Evolutionary conservation across 1,140 invertebrate species (phyloP).

Genomic region (Brachionus sp.): DNA sequence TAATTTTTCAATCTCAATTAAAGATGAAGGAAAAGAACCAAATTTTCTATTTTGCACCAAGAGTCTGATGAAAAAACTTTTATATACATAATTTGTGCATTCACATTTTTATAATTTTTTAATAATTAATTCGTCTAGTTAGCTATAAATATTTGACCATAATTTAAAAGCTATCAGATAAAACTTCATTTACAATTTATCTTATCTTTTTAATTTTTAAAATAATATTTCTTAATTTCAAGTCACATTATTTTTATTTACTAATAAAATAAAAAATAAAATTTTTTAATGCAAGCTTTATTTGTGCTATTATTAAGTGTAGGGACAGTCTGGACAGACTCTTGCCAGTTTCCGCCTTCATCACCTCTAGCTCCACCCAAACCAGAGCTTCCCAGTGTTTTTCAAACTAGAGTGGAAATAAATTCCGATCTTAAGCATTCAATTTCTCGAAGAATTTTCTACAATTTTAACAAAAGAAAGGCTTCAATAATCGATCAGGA

Average conservation of each 20-base stretch:
- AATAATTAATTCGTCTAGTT: not conserved
- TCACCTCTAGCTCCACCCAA: not conserved
- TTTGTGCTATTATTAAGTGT: not conserved
- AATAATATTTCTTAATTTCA: not conserved
- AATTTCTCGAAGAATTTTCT: not conserved
- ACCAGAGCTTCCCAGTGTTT: conserved; percentile 16
- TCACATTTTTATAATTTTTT: no score
- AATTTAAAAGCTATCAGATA: not conserved
- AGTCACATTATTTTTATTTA: not conserved
- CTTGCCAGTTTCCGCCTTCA: not conserved
- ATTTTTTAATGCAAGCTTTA: not conserved
- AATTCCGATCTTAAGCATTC: not conserved
- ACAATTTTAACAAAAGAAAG: not conserved
- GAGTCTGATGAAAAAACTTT: no score
- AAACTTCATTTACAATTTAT: not conserved
- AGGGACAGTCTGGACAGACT: not conserved
- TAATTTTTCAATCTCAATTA: no score
- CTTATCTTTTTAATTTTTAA: not conserved
- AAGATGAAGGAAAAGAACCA: no score
- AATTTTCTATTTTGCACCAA: no score
- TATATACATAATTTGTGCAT: no score
- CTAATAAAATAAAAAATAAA: not conserved
- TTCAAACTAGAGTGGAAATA: conserved; percentile 23
- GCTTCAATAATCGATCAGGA: not conserved
- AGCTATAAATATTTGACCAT: not conserved